phyloP scores from a whole-genome alignment of 2,888 invertebrate genomes.

The Archips crataeganus region DNA sequence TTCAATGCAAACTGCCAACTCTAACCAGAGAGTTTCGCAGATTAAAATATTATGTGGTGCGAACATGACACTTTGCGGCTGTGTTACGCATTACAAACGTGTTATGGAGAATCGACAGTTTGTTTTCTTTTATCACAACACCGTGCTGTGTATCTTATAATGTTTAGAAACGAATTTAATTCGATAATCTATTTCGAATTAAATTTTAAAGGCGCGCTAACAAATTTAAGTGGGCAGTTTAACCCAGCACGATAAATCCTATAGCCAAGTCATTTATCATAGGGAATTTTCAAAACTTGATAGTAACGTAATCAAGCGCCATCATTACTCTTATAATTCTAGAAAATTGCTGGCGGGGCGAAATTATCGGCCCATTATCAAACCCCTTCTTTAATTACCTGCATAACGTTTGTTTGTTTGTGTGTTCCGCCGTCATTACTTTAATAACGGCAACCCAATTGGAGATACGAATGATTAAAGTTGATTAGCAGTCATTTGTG shows the following conservation, averaged over 20 bases:
- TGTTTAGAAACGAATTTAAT: constrained; percentile 17
- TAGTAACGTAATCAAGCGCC: constrained; percentile 41
- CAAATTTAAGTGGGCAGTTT: constrained; percentile 37
- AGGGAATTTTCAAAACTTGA: constrained; percentile 38
- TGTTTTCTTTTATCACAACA: background rate
- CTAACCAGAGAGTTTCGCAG: background rate
- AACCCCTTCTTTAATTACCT: constrained; percentile 44
- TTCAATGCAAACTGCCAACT: background rate
- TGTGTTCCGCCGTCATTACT: constrained; percentile 40
- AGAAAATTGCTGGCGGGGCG: constrained; percentile 40
- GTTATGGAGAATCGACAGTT: background rate
- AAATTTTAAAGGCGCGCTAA: constrained; percentile 34
- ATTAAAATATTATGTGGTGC: no score
- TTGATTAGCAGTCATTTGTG: constrained; percentile 42
- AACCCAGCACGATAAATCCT: constrained; percentile 37
- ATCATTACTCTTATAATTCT: constrained; percentile 42
- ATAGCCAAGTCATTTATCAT: constrained; percentile 40
- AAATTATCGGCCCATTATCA: constrained; percentile 42
- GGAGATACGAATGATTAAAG: constrained; percentile 42
- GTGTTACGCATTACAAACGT: background rate
- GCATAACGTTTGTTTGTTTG: constrained; percentile 40
- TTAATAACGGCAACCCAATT: constrained; percentile 42
- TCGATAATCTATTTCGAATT: constrained; percentile 36
- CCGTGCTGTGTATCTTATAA: background rate
- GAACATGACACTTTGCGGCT: background rate